Percentiles rank a stretch among this genome's conserved stretches.
Conservation (phyloP, 2,888 invertebrate genomes). For the Caenorhabditis sp. region DNA sequence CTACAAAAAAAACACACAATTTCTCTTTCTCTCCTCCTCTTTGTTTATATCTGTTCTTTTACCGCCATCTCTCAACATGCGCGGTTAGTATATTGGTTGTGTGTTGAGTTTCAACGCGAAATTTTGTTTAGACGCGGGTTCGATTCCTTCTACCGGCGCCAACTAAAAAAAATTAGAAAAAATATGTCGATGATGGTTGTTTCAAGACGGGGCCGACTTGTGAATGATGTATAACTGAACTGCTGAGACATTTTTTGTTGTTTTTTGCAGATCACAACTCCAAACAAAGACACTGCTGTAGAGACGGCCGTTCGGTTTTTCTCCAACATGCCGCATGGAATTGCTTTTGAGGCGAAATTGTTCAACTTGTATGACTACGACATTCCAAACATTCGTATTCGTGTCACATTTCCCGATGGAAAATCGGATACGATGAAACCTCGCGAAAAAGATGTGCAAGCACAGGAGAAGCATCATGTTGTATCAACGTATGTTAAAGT, state of each 20-base stretch:
- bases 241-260: slow-evolving; percentile 28
- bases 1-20: no score
- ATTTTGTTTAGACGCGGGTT: slow-evolving; percentile 9
- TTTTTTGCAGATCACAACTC: slow-evolving; percentile 46
- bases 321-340: slow-evolving; percentile 60
- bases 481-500: slow-evolving; percentile 29
- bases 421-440: slow-evolving; percentile 21
- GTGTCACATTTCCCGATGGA: slow-evolving; percentile 19
- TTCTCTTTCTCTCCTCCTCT: neutral
- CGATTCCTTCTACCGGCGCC: slow-evolving; percentile 7
- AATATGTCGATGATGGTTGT: slow-evolving; percentile 25
- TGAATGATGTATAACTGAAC: slow-evolving; percentile 42
- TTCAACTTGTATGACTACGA: slow-evolving; percentile 53
- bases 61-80: neutral
- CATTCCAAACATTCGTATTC: slow-evolving; percentile 36
- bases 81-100: neutral
- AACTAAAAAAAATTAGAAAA: no score
- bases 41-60: neutral
- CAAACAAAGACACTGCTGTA: slow-evolving; percentile 50
- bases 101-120: neutral
- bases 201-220: slow-evolving; percentile 46
- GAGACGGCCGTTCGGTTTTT: slow-evolving; percentile 56
- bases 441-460: slow-evolving; percentile 12
- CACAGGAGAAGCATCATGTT: neutral
- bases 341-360: slow-evolving; percentile 49